These are phyloP conservation scores for Nestor notabilis DNA, from an alignment of 2,113 vertebrate genomes.

Conservation along the genomic window DNA sequence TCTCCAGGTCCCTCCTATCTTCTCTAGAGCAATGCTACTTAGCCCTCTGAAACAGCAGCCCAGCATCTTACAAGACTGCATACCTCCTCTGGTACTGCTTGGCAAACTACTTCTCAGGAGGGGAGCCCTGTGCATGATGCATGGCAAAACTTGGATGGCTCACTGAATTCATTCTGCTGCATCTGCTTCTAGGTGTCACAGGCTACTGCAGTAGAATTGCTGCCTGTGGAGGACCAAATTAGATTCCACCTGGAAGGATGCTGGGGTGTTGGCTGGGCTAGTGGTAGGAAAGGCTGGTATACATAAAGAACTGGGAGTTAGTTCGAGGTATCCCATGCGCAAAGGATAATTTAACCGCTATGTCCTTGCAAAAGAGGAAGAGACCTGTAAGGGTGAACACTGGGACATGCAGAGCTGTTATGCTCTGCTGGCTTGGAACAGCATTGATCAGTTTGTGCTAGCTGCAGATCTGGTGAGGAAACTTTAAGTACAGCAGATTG, in stretches of 20 bases:
- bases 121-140: not conserved
- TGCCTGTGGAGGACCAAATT: not conserved
- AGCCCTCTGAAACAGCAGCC: not conserved
- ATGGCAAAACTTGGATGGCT: not conserved
- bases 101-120: not conserved
- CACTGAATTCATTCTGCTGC: not conserved
- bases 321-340: not conserved
- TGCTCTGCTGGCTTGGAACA: not conserved
- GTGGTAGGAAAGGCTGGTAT: not conserved
- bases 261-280: not conserved
- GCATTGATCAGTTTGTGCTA: slow-evolving; percentile 53
- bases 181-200: not conserved
- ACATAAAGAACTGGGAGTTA: not conserved
- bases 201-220: not conserved
- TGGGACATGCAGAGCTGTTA: not conserved
- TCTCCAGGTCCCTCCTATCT: not conserved
- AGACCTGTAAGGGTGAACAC: not conserved
- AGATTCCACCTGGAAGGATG: not conserved
- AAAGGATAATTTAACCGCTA: not conserved
- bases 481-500: slow-evolving; percentile 52
- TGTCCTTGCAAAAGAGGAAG: not conserved
- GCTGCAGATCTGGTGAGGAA: slow-evolving; percentile 22
- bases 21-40: not conserved
- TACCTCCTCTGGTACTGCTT: not conserved
- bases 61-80: not conserved